Evolutionary conservation across 1,140 invertebrate species (phyloP).

Genomic region (Trachymyrmex septentrionalis): DNA sequence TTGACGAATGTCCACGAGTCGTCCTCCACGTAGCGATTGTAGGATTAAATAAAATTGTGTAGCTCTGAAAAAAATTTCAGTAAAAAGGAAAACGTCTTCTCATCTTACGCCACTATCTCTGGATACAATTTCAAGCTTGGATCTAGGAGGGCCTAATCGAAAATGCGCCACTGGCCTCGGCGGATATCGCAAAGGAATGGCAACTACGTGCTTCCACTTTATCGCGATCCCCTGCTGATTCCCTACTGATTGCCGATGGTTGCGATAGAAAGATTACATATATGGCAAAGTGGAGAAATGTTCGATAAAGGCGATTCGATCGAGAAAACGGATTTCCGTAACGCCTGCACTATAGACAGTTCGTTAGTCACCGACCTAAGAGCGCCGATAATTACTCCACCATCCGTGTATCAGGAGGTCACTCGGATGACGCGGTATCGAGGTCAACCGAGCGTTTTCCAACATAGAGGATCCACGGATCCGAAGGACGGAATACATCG

Average conservation of each 20-base stretch:
- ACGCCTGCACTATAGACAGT: slow-evolving; percentile 25
- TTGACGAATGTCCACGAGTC: neutral
- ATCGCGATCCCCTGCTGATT: slow-evolving; percentile 50
- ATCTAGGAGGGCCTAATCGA: slow-evolving; percentile 1
- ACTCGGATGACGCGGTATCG: slow-evolving; percentile 55
- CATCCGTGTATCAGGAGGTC: slow-evolving; percentile 60
- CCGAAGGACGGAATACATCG: slow-evolving; percentile 37
- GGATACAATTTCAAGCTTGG: neutral
- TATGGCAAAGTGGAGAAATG: slow-evolving; percentile 12
- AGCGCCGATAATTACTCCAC: slow-evolving; percentile 63
- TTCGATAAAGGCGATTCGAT: slow-evolving; percentile 15
- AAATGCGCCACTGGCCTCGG: slow-evolving; percentile 23
- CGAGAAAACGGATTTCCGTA: slow-evolving; percentile 60
- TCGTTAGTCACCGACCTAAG: slow-evolving; percentile 32
- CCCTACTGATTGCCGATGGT: slow-evolving; percentile 58
- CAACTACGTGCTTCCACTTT: slow-evolving; percentile 47
- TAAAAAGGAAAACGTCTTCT: neutral
- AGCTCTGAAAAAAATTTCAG: too few species aligned
- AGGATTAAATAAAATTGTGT: neutral
- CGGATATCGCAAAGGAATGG: slow-evolving; percentile 39
- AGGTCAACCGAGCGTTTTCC: slow-evolving; percentile 46
- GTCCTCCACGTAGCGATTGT: neutral
- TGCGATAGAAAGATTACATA: slow-evolving; percentile 43
- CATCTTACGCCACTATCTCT: neutral
- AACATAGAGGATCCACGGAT: neutral